Base-by-base conservation (phyloP, 2,888 invertebrate species). In the Tiliacea aurago region DNA sequence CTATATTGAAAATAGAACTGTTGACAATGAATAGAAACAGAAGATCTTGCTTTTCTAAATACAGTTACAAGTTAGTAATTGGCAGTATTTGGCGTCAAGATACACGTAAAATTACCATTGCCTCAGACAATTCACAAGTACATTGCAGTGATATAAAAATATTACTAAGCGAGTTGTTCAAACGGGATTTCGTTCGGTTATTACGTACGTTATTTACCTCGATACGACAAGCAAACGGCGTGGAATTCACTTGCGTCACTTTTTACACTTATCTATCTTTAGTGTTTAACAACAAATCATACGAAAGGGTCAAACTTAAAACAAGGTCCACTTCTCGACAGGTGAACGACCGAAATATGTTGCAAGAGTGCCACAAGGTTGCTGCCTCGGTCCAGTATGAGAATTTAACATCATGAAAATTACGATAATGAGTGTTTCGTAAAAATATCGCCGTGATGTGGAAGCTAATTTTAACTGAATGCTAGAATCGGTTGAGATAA, bases 321-420 rank as follows among this genome's bases (percentile, higher is more conserved):
- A 84, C 91, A 92, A 92, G 93, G 92, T 91, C 91, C 90, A 90
- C 89, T 91, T 87, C 90, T 84, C 84, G 84, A 85, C 86, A 88
- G 93, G 91, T 94, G 91, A 91, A 90, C 85, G 93, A 91, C 93
- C 94, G 90, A 86, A 87, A 88, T 76, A 87, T 93, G 92, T 92
- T 90, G 93, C 91, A 94, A 94, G 87, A 80, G 86, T 87, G 80
- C 84, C 84, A 88, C 94, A 94, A 94, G 94, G 94, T 93, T 93
- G 90, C 80, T 64, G 74, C 78, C 85, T 85, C 77, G 76, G 75
- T 65, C 84, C 81, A 71, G 74, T 73, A 76, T 67, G 71, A 73
- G 78, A 75, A 80, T 75, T 78, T 84, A 83, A 78, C 82, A 73
- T 75, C 71, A 76, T 68, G 83, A 78, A 83, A 79, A 84, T 83